Evolutionary conservation across 2,888 invertebrate genomes (phyloP), one percentile per base, ranked within the genome.

Genomic region (Ichneumoninae sp.): DNA sequence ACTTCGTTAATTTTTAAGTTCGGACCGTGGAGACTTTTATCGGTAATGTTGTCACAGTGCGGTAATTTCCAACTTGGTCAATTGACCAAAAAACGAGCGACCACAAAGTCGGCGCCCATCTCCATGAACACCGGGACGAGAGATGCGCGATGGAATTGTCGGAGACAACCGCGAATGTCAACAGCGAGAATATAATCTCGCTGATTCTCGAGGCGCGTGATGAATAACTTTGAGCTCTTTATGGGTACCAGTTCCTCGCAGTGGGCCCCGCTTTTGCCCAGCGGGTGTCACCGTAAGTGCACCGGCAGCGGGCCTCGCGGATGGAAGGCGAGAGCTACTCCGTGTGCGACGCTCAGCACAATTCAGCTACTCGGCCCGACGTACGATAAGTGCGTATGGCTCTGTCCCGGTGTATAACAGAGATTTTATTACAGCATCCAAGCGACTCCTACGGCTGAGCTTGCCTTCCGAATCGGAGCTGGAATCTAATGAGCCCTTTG

Each of bases 201-300:
- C 57, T 57, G 36, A 19, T 19, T 19, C 16, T 40, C 60, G 26
- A 40, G 33, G 19, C 73, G 65, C n/a, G 75, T 68, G 85, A 85
- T 79, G 85, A 85, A 79, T 81, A 85, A 70, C 75, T 74, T 70
- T 60, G 63, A 70, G 69, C 82, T 79, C 66, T 75, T 82, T 75
- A 75, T 40, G 75, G 69, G 78, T 22, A 65, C 44, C 52, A 65
- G 57, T 19, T 63, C 60, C 66, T 36, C 19, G 30, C 8, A 33
- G 77, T 30, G 22, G 30, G 52, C 5, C 52, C 40, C 19, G 82
- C 80, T 22, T 68, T 73, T 70, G 69, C 69, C 50, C 78, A 83
- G 78, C 83, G 83, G 83, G 78, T 79, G 78, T 83, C 78, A 69
- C 60, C 60, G 65, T 65, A 63, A 63, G 73, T 63, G 54, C 83